These are phyloP conservation scores for Monochamus alternatus DNA, from an alignment of 2,888 invertebrate genomes.

Conservation along the genomic window DNA sequence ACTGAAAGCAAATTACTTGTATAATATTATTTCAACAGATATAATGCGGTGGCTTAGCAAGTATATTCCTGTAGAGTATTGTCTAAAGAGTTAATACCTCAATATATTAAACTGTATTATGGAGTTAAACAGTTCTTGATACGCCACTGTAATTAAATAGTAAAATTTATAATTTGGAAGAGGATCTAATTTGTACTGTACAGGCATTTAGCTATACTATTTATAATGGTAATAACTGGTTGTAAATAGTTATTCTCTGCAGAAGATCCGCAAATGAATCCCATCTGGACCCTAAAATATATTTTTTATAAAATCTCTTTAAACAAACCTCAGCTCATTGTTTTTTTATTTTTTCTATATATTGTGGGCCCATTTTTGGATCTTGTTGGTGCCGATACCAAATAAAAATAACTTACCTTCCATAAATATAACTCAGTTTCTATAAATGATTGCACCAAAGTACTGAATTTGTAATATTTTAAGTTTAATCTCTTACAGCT, in stretches of 20 bases:
- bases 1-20: not conserved
- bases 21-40: not conserved
- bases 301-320: not conserved
- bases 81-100: no score
- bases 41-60: not conserved
- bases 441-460: no score
- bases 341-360: not conserved
- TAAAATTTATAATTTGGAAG: not conserved
- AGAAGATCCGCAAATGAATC: not conserved
- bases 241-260: not conserved
- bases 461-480: no score
- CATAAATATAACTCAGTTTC: no score
- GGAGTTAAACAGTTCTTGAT: not conserved
- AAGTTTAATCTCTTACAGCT: no score
- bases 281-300: not conserved
- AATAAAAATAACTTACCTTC: no score
- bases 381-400: not conserved
- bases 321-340: not conserved
- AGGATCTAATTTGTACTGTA: not conserved
- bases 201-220: not conserved
- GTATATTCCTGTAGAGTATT: not conserved
- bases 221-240: not conserved
- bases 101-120: no score
- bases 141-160: not conserved
- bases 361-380: not conserved